phyloP scores from a whole-genome alignment of 2,113 vertebrate genomes.

The Odontesthes bonariensis region DNA sequence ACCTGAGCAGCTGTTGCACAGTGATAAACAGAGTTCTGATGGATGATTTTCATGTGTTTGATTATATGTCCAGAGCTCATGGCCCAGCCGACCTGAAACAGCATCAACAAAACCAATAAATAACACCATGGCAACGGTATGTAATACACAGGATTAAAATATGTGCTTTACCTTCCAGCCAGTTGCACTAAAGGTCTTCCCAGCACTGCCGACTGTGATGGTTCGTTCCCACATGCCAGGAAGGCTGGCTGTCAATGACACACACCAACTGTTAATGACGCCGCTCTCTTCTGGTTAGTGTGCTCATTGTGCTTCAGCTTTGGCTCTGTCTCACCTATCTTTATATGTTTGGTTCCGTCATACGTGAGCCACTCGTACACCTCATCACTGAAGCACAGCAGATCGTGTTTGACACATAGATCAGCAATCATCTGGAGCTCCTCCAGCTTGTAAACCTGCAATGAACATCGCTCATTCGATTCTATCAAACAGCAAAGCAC shows the following conservation, averaged over 20 bases:
- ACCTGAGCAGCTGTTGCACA: slow-evolving; percentile 93
- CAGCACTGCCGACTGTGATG: slow-evolving; percentile 89
- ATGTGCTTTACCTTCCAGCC: slow-evolving; percentile 91
- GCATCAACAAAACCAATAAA: not conserved
- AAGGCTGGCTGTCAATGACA: slow-evolving; percentile 86
- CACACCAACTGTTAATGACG: not conserved
- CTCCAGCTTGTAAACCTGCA: slow-evolving; percentile 87
- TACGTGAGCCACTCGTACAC: slow-evolving; percentile 98
- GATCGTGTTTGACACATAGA: slow-evolving; percentile 89
- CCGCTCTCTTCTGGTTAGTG: not conserved
- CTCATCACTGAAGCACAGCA: slow-evolving; percentile 92
- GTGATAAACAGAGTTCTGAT: slow-evolving; percentile 92
- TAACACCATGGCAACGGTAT: not conserved
- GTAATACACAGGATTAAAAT: not conserved
- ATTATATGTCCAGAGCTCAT: slow-evolving; percentile 85
- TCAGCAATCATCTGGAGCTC: slow-evolving; percentile 91
- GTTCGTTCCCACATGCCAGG: slow-evolving; percentile 97
- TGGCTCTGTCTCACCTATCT: slow-evolving; percentile 85
- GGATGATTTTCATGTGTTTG: slow-evolving; percentile 88
- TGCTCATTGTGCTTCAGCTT: not conserved
- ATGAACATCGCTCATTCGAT: not conserved
- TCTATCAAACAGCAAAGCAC: not conserved
- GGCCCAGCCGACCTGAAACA: slow-evolving; percentile 91
- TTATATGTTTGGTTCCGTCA: slow-evolving; percentile 85
- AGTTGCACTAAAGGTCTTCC: slow-evolving; percentile 94